These are phyloP conservation scores for Norana najaformis DNA, from an alignment of 2,888 invertebrate genomes.

Conservation along the genomic window DNA sequence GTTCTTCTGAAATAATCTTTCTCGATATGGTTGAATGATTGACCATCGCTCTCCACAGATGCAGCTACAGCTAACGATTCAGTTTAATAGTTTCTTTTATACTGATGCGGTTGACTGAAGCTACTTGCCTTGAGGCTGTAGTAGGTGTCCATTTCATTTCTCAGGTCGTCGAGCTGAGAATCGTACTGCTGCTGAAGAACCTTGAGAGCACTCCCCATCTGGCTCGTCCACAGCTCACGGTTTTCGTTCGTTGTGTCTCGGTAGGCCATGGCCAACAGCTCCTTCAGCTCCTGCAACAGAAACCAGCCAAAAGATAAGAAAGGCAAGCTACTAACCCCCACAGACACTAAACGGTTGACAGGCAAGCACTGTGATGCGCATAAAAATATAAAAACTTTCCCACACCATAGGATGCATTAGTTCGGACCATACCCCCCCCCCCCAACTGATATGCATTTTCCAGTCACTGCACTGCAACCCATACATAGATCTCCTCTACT, in stretches of 20 bases:
- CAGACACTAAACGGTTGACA: too few relatives aligned
- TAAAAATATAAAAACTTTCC: neutral
- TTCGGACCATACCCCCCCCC: too few relatives aligned
- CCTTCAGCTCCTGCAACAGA: conserved; percentile 63
- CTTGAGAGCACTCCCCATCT: conserved; percentile 64
- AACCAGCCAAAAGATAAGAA: neutral
- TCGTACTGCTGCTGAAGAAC: conserved; percentile 61
- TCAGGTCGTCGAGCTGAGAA: conserved; percentile 34
- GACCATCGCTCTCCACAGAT: too few relatives aligned
- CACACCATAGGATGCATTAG: too few relatives aligned
- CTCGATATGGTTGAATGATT: too few relatives aligned
- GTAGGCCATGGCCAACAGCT: conserved; percentile 65
- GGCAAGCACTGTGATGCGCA: neutral
- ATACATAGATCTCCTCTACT: too few relatives aligned
- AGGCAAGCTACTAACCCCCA: neutral
- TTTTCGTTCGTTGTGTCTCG: conserved; percentile 66
- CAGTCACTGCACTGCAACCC: too few relatives aligned
- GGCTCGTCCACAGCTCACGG: conserved; percentile 67
- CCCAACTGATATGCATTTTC: too few relatives aligned
- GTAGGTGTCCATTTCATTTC: conserved; percentile 33
- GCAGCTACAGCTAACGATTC: too few relatives aligned
- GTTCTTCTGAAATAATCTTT: too few relatives aligned
- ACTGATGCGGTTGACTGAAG: too few relatives aligned
- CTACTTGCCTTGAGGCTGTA: conserved; percentile 33
- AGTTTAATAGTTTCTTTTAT: too few relatives aligned